Conservation (phyloP, 2,888 invertebrate species). For the Dasysyrphus tricinctus region DNA sequence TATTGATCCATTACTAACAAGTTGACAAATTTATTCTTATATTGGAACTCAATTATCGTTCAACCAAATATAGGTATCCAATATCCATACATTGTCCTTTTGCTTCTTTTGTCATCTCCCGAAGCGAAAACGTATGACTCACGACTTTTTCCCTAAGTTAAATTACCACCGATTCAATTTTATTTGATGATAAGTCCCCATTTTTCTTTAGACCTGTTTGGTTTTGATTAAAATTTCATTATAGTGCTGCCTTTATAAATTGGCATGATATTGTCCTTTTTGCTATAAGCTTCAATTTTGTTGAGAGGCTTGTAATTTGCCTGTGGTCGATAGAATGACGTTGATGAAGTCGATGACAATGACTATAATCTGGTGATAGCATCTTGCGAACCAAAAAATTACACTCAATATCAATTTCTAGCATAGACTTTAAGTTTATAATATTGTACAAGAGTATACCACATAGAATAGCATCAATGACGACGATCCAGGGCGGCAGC, state of each 20-base stretch:
- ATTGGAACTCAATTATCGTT: neutral
- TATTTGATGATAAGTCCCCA: conserved; percentile 28
- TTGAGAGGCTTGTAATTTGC: conserved; percentile 13
- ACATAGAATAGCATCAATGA: neutral
- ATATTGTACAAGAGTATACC: neutral
- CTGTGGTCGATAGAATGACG: conserved; percentile 33
- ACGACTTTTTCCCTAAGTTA: conserved; percentile 1
- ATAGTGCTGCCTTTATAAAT: conserved; percentile 52
- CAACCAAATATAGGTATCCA: neutral
- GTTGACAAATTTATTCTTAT: neutral
- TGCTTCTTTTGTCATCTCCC: neutral
- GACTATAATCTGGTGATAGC: conserved; percentile 52
- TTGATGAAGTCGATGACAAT: conserved; percentile 41
- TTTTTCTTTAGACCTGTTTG: conserved; percentile 25
- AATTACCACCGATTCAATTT: conserved; percentile 31
- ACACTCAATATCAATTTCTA: conserved; percentile 61
- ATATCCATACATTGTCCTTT: neutral
- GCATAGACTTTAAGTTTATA: conserved; percentile 31
- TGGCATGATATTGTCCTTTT: conserved; percentile 62
- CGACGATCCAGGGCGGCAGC: conserved; percentile 21
- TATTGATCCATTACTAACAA: neutral
- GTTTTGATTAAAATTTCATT: conserved; percentile 64
- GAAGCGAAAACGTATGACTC: conserved; percentile 13
- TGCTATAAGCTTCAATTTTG: neutral
- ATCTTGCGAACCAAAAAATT: conserved; percentile 13